These are phyloP conservation scores for Ypsolopha scabrella DNA, from an alignment of 2,888 invertebrate genomes.

Conservation along the genomic window DNA sequence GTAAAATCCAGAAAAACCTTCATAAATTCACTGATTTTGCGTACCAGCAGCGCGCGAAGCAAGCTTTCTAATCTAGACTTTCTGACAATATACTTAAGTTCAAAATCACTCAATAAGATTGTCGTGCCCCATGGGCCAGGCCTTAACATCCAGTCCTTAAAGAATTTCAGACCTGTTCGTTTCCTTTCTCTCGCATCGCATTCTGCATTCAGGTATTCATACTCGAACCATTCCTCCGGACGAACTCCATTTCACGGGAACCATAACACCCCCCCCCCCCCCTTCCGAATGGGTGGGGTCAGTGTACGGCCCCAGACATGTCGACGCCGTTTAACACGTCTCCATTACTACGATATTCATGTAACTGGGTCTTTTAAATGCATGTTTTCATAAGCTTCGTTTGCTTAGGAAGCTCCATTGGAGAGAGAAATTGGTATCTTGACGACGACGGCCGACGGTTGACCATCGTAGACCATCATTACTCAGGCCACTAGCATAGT, in stretches of 20 bases:
- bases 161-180: background rate
- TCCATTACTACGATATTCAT: background rate
- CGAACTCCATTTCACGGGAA: background rate
- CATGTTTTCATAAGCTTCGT: background rate
- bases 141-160: too few species aligned
- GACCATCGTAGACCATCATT: background rate
- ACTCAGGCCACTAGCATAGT: background rate
- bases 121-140: background rate
- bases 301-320: background rate
- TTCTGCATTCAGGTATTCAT: background rate
- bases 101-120: too few species aligned
- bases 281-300: background rate
- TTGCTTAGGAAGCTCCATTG: background rate
- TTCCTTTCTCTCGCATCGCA: background rate
- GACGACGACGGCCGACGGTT: background rate
- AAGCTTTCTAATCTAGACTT: too few species aligned
- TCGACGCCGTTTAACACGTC: slow-evolving; percentile 1
- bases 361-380: background rate
- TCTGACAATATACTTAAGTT: too few species aligned
- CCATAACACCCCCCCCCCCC: background rate
- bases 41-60: too few species aligned
- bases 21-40: too few species aligned
- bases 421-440: too few species aligned
- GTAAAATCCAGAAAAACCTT: background rate
- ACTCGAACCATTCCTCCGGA: background rate